A percentile compares a stretch with the other conserved stretches of the same genome.
phyloP scores from a whole-genome alignment of 2,888 invertebrate genomes.

The Netelia virgata region DNA sequence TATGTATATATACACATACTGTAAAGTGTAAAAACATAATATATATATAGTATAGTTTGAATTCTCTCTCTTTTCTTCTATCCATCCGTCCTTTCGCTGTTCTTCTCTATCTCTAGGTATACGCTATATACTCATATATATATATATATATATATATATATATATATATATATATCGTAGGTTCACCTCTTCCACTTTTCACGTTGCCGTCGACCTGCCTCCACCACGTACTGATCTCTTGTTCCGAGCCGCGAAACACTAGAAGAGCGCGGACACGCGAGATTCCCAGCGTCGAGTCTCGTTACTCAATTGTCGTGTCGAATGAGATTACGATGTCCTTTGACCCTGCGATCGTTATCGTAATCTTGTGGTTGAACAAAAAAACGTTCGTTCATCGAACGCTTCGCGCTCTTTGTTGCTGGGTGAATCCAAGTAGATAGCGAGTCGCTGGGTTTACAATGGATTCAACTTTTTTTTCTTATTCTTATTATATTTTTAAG shows the following conservation, averaged over 20 bases:
- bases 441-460: background rate
- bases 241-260: conserved; percentile 78
- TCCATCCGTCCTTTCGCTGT: conserved; percentile 8
- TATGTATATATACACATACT: conserved; percentile 2
- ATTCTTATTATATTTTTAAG: background rate
- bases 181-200: conserved; percentile 64
- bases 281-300: conserved; percentile 34
- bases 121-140: background rate
- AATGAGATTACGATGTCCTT: conserved; percentile 23
- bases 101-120: conserved; percentile 27
- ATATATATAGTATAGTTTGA: too few species aligned
- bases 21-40: background rate
- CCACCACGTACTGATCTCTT: conserved; percentile 83
- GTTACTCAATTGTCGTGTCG: conserved; percentile 7
- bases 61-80: conserved; percentile 17
- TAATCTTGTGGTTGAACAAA: background rate
- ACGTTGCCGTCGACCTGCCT: conserved; percentile 72
- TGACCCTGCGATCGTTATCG: background rate
- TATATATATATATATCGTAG: conserved; percentile 39
- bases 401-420: background rate
- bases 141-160: background rate
- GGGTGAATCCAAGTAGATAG: background rate
- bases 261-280: conserved; percentile 81
- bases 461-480: background rate
- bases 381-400: background rate